A percentile compares a stretch with the other conserved stretches of the same genome.
Evolutionary conservation across 1,140 invertebrate genomes (phyloP).

Genomic region (Drosophila lacteicornis): DNA sequence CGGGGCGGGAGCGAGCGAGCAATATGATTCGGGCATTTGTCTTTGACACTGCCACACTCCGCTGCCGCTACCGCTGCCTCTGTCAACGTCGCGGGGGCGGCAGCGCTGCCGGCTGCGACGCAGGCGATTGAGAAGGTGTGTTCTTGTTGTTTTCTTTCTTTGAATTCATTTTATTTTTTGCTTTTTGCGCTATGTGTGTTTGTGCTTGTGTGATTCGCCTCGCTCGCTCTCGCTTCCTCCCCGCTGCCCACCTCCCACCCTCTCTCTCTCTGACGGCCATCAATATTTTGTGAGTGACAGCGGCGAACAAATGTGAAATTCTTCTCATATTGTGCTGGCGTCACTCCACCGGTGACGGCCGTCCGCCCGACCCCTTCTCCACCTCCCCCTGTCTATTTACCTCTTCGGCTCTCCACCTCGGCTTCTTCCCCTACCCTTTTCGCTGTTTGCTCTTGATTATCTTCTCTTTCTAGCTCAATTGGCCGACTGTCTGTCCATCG

Average conservation of each 20-base stretch:
- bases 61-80: slow-evolving; percentile 31
- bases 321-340: slow-evolving; percentile 76
- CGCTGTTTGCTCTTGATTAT: slow-evolving; percentile 77
- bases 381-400: no score
- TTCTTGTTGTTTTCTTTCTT: slow-evolving; percentile 51
- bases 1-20: slow-evolving; percentile 21
- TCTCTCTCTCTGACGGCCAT: slow-evolving; percentile 8
- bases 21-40: slow-evolving; percentile 76
- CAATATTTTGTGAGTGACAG: slow-evolving; percentile 80
- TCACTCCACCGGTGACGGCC: slow-evolving; percentile 44
- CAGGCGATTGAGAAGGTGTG: slow-evolving; percentile 69
- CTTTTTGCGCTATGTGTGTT: slow-evolving; percentile 51
- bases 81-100: slow-evolving; percentile 30
- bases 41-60: slow-evolving; percentile 65
- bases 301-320: slow-evolving; percentile 79
- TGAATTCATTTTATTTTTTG: slow-evolving; percentile 28
- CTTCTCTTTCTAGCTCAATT: slow-evolving; percentile 76
- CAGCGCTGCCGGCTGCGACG: slow-evolving; percentile 31
- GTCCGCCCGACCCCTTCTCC: not conserved
- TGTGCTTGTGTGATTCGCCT: slow-evolving; percentile 40
- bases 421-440: slow-evolving; percentile 8
- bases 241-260: not conserved
- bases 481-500: slow-evolving; percentile 60
- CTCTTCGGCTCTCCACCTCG: not conserved
- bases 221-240: slow-evolving; percentile 17